Evolutionary conservation across 2,888 invertebrate species (phyloP).

Genomic region (Quadroppia sp.): DNA sequence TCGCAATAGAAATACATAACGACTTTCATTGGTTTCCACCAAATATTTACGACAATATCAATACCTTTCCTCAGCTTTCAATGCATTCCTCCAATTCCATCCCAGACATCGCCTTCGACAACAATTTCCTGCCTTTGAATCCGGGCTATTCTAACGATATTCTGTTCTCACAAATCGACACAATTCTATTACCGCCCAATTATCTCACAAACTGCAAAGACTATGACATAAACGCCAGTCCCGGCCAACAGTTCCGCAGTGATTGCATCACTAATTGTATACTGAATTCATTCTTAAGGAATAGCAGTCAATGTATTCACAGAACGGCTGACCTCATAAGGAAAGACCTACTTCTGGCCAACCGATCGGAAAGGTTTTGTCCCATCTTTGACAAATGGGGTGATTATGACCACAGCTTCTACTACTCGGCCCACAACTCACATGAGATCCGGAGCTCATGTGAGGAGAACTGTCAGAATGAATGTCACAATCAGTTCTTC

Average conservation of each 20-base stretch:
- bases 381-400: slow-evolving; percentile 25
- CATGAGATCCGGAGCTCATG: not conserved
- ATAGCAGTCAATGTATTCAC: slow-evolving; percentile 20
- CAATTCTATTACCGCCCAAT: slow-evolving; percentile 26
- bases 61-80: not conserved
- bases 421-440: not conserved
- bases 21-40: slow-evolving; percentile 11
- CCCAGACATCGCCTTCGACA: not conserved
- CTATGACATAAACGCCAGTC: not conserved
- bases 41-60: slow-evolving; percentile 6
- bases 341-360: not conserved
- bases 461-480: slow-evolving; percentile 24
- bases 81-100: slow-evolving; percentile 12
- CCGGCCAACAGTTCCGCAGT: not conserved
- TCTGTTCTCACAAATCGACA: slow-evolving; percentile 11
- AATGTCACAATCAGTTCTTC: slow-evolving; percentile 24
- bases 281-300: not conserved
- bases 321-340: slow-evolving; percentile 20
- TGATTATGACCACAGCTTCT: slow-evolving; percentile 4
- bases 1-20: slow-evolving; percentile 13
- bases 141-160: slow-evolving; percentile 20
- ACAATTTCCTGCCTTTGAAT: slow-evolving; percentile 7
- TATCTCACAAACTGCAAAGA: slow-evolving; percentile 16
- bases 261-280: slow-evolving; percentile 22
- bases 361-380: slow-evolving; percentile 1